Percentiles rank a stretch among this genome's conserved stretches.
Conservation (phyloP, 1,140 invertebrate genomes). For the Lucilia cuprina region DNA sequence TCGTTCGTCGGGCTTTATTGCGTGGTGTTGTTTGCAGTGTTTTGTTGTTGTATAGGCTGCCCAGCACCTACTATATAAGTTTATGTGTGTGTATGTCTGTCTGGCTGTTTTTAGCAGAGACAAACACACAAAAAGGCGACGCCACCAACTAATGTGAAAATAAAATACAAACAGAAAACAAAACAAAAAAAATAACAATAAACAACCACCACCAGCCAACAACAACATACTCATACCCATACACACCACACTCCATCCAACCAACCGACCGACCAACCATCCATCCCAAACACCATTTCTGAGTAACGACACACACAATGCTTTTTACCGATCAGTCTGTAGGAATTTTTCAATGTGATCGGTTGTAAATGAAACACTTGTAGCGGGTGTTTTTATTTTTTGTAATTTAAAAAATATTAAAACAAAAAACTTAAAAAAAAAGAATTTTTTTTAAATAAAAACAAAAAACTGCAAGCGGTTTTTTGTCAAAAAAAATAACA, state of each 20-base stretch:
- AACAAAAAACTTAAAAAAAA: not conserved
- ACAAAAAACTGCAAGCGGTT: not conserved
- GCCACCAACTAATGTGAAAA: slow-evolving; percentile 25
- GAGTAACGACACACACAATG: not conserved
- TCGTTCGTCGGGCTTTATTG: slow-evolving; percentile 12
- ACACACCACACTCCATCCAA: not conserved
- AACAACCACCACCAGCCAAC: not conserved
- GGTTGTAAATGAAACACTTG: not conserved
- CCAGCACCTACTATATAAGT: too few species aligned
- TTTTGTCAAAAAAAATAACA: not conserved
- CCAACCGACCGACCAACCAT: not conserved
- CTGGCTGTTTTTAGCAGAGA: slow-evolving; percentile 21
- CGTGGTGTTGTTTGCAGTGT: slow-evolving; percentile 2
- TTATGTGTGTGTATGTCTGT: not conserved
- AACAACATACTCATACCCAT: not conserved
- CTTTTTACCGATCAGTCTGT: slow-evolving; percentile 26
- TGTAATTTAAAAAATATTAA: not conserved
- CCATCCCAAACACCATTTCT: slow-evolving; percentile 14
- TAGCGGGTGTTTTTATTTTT: slow-evolving; percentile 12
- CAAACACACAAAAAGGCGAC: not conserved
- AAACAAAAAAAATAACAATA: not conserved
- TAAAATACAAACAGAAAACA: not conserved
- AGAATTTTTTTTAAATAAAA: not conserved
- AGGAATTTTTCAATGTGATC: slow-evolving; percentile 36
- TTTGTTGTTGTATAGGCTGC: not conserved